Evolutionary conservation across 2,888 invertebrate genomes (phyloP).

Genomic region (Sinotaia quadrata): DNA sequence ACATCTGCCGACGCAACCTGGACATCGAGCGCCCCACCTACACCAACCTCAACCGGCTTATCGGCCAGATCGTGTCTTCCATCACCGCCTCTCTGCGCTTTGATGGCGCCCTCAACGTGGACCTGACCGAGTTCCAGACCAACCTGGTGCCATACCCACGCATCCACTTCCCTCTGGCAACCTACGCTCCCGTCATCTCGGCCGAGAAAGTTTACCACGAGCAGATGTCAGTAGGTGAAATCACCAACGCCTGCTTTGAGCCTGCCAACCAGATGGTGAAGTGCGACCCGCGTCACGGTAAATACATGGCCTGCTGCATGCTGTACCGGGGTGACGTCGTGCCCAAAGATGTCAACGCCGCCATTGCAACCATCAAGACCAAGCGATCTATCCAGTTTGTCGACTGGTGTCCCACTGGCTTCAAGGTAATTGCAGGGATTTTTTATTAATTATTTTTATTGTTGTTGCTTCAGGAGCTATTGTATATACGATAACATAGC

Average conservation of each 20-base stretch:
- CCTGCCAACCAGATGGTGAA: constrained; percentile 91
- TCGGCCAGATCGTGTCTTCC: constrained; percentile 83
- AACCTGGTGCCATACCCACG: constrained; percentile 70
- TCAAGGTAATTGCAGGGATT: constrained; percentile 33
- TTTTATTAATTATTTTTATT: background rate
- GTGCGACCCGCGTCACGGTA: constrained; percentile 74
- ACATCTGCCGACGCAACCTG: constrained; percentile 86
- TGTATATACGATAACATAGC: too few relatives aligned
- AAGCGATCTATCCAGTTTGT: constrained; percentile 68
- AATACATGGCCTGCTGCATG: constrained; percentile 94
- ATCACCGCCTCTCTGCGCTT: constrained; percentile 64
- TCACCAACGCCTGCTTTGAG: constrained; percentile 91
- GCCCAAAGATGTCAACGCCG: constrained; percentile 80
- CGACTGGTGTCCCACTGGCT: constrained; percentile 68
- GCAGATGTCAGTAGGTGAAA: constrained; percentile 77
- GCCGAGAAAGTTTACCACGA: constrained; percentile 55
- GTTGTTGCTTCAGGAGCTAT: background rate
- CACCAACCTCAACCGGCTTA: constrained; percentile 91
- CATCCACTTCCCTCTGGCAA: constrained; percentile 88
- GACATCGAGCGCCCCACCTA: constrained; percentile 89
- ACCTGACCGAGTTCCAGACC: constrained; percentile 74
- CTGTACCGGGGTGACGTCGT: constrained; percentile 94
- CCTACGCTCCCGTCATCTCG: constrained; percentile 90
- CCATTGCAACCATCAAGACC: constrained; percentile 69
- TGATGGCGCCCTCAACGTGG: constrained; percentile 71